Conservation (phyloP, 2,888 invertebrate genomes). For the Drosophila rellima region DNA sequence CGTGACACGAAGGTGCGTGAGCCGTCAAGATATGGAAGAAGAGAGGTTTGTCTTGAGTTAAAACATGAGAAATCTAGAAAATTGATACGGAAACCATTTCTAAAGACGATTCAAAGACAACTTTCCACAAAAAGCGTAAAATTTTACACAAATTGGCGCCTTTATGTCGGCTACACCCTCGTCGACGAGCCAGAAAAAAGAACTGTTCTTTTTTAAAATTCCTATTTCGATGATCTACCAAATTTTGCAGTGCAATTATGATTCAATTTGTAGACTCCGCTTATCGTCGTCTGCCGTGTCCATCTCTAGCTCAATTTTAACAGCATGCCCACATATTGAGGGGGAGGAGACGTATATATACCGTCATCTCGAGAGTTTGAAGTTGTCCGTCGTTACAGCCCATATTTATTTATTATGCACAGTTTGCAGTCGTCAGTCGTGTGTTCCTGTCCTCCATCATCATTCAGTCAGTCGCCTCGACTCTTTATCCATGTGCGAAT, state of each 20-base stretch:
- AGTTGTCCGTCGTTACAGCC: slow-evolving; percentile 47
- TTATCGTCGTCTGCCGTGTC: neutral
- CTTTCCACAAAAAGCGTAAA: neutral
- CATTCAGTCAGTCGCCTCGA: slow-evolving; percentile 30
- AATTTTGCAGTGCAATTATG: too few species aligned
- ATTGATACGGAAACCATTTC: neutral
- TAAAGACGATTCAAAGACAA: neutral
- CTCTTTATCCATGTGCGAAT: slow-evolving; percentile 72
- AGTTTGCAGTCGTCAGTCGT: slow-evolving; percentile 64
- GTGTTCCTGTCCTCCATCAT: slow-evolving; percentile 48
- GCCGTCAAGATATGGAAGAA: too few species aligned
- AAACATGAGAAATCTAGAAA: neutral
- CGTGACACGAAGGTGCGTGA: slow-evolving; percentile 9
- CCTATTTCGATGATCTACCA: too few species aligned
- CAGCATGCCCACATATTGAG: neutral
- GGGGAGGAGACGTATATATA: neutral
- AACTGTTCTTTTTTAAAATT: too few species aligned
- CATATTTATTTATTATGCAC: slow-evolving; percentile 81
- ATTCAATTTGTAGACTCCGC: neutral
- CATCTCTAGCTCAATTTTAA: slow-evolving; percentile 12
- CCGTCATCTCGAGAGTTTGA: slow-evolving; percentile 32
- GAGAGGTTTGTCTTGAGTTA: neutral
- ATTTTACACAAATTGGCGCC: neutral
- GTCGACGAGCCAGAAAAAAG: too few species aligned
- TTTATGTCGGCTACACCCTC: neutral